Evolutionary conservation across 92 coral and sea anemone species (phyloP).

Genomic region (Palythoa caribaeorum): DNA sequence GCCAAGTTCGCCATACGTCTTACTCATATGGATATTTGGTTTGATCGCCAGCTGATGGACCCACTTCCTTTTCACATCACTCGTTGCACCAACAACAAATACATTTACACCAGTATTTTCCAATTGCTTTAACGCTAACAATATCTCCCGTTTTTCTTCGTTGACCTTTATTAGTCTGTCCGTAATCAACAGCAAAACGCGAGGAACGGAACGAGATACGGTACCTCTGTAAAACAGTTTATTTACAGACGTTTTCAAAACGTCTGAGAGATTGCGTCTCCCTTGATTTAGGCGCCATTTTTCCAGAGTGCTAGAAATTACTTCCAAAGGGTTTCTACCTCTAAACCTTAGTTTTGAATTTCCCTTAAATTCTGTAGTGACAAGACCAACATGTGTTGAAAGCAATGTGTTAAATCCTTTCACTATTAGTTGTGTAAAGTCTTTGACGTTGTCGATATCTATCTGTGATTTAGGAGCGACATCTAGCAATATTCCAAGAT

Average conservation of each 20-base stretch:
- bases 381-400: conserved; percentile 7
- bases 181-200: conserved; percentile 1
- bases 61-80: background rate
- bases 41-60: background rate
- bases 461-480: background rate
- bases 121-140: background rate
- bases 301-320: background rate
- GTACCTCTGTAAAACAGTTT: background rate
- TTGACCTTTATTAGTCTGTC: background rate
- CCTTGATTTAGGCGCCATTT: background rate
- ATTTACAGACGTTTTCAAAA: background rate
- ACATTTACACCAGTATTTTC: background rate
- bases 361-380: background rate
- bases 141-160: background rate
- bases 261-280: background rate
- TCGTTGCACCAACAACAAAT: conserved; percentile 2
- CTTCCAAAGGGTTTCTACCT: background rate
- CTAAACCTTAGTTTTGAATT: background rate
- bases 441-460: background rate
- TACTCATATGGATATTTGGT: background rate
- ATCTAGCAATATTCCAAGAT: conserved; percentile 11
- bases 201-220: background rate
- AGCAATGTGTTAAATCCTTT: background rate
- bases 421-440: background rate
- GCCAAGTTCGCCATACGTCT: background rate